Conservation (phyloP, 2,888 invertebrate genomes). For the Operophtera brumata region DNA sequence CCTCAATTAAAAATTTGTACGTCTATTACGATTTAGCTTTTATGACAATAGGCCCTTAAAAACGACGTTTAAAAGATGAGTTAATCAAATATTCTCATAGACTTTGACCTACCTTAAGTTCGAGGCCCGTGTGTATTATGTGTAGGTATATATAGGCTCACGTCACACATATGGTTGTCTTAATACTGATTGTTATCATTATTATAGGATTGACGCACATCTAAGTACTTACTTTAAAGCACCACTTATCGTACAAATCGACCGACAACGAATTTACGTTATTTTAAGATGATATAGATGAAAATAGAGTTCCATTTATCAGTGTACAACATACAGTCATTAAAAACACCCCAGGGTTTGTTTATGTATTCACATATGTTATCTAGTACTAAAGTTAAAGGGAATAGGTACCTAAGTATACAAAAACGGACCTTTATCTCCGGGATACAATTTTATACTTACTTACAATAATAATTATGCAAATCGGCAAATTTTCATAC, state of each 20-base stretch:
- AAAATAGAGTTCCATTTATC: not conserved
- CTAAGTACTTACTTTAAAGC: not conserved
- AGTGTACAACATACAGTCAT: not conserved
- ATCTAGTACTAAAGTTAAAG: no score
- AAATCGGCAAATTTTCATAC: no score
- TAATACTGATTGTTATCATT: not conserved
- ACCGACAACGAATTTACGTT: not conserved
- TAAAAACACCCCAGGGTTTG: no score
- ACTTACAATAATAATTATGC: no score
- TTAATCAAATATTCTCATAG: not conserved
- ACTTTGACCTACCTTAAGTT: not conserved
- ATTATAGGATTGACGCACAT: not conserved
- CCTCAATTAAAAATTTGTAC: no score
- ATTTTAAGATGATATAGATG: slow-evolving; percentile 1
- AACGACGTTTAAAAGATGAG: not conserved
- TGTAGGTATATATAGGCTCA: not conserved
- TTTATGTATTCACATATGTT: no score
- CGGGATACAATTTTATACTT: no score
- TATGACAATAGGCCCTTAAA: no score
- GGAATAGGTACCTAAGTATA: no score
- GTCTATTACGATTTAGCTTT: no score
- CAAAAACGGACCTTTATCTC: no score
- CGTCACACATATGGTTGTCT: not conserved
- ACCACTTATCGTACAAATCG: not conserved
- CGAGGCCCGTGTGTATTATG: not conserved